A percentile compares a stretch with the other conserved stretches of the same genome.
Evolutionary conservation across 1,140 invertebrate species (phyloP).

Genomic region (Aporrectodea caliginosa): DNA sequence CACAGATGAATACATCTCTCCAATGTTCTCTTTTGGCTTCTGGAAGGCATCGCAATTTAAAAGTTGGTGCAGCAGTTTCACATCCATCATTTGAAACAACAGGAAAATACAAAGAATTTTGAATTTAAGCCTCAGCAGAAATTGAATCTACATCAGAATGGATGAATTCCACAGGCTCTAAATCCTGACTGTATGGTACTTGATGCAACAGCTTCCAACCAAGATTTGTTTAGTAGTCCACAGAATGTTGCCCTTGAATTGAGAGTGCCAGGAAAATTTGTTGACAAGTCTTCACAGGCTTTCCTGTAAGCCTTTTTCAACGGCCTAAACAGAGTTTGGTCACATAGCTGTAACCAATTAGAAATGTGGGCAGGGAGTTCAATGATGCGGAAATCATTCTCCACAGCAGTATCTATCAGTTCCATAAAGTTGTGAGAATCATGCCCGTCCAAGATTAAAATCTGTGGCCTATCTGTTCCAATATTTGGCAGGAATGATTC

Average conservation of each 20-base stretch:
- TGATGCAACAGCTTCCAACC: background rate
- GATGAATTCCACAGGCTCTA: background rate
- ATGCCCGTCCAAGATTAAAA: no score
- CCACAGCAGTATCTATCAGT: conserved; percentile 16
- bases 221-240: background rate
- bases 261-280: background rate
- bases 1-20: no score
- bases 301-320: conserved; percentile 35
- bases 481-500: conserved; percentile 6
- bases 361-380: conserved; percentile 40
- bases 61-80: no score
- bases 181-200: background rate
- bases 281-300: background rate
- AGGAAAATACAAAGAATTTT: no score
- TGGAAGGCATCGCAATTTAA: no score
- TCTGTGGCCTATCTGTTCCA: conserved; percentile 6
- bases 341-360: conserved; percentile 36
- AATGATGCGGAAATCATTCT: conserved; percentile 35
- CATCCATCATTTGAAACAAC: no score
- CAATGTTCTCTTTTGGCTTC: no score
- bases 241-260: background rate
- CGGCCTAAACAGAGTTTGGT: conserved; percentile 36
- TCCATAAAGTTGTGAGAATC: background rate
- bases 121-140: background rate
- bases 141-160: background rate